A percentile compares a stretch with the other conserved stretches of the same genome.
Conservation (phyloP, 2,797 vertebrate species). For the Acipenser transmontanus region DNA sequence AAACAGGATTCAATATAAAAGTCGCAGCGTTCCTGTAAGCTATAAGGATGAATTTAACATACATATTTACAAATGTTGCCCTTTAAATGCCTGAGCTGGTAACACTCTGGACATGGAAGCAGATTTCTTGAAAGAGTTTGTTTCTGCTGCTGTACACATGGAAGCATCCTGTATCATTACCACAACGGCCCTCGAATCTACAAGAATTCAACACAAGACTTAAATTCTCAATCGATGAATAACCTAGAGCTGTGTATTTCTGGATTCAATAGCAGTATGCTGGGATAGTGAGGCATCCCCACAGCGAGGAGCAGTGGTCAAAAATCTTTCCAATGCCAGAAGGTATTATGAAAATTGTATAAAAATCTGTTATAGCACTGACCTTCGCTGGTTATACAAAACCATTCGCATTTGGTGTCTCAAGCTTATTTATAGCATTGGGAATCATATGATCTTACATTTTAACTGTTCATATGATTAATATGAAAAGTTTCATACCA, state of each 20-base stretch:
- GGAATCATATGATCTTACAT: conserved; percentile 29
- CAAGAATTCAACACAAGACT: conserved; percentile 30
- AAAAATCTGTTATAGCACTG: conserved; percentile 90
- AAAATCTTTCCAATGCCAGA: conserved; percentile 98
- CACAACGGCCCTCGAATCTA: conserved; percentile 35
- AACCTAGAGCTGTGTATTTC: conserved; percentile 89
- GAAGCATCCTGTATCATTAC: conserved; percentile 52
- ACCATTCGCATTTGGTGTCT: conserved; percentile 50
- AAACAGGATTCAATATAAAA: too few species aligned
- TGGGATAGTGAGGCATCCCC: conserved; percentile 92
- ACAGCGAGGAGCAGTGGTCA: conserved; percentile 92
- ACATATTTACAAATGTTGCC: too few species aligned
- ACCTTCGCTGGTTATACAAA: conserved; percentile 83
- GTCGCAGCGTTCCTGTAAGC: too few species aligned
- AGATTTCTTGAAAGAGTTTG: conserved; percentile 47
- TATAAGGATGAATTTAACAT: too few species aligned
- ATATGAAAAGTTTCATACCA: too few species aligned
- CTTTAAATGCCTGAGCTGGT: too few species aligned
- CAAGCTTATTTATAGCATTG: conserved; percentile 51
- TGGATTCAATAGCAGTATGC: conserved; percentile 66
- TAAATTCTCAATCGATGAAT: conserved; percentile 94
- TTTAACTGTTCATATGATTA: conserved; percentile 17
- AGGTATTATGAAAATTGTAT: conserved; percentile 96
- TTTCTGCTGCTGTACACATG: conserved; percentile 44
- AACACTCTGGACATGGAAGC: conserved; percentile 26